These are phyloP conservation scores for Melanotaenia maccullochi DNA, from an alignment of 2,797 vertebrate species.

Conservation along the genomic window DNA sequence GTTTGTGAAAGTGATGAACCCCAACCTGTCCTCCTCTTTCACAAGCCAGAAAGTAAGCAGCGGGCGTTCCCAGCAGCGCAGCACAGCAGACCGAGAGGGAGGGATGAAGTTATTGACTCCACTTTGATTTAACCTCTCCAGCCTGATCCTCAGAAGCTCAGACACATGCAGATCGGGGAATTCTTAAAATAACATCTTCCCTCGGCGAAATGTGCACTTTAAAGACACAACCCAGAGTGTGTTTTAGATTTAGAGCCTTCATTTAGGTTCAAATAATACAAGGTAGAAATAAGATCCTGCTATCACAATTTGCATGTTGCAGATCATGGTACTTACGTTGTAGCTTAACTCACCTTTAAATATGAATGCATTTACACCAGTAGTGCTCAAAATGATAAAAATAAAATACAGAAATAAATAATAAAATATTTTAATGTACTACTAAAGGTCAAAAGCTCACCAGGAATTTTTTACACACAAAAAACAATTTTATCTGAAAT, in stretches of 20 bases:
- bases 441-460: neutral
- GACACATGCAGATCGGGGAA: slow-evolving; percentile 62
- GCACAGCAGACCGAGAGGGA: slow-evolving; percentile 56
- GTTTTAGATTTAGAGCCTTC: neutral
- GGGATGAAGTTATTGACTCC: slow-evolving; percentile 77
- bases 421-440: neutral
- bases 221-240: slow-evolving; percentile 23
- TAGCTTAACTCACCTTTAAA: neutral
- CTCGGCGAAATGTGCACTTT: slow-evolving; percentile 15
- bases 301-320: neutral
- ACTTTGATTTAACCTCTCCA: slow-evolving; percentile 78
- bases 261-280: slow-evolving; percentile 8
- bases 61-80: slow-evolving; percentile 69
- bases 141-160: slow-evolving; percentile 61
- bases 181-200: slow-evolving; percentile 50
- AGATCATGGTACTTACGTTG: neutral
- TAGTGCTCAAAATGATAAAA: neutral
- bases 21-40: slow-evolving; percentile 67
- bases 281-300: slow-evolving; percentile 1
- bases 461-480: neutral
- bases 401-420: too few species aligned
- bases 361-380: neutral
- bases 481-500: neutral
- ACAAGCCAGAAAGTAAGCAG: slow-evolving; percentile 55
- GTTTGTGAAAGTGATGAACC: slow-evolving; percentile 68